Conservation (phyloP, 2,797 vertebrate species). For the Smutsia temminckii region DNA sequence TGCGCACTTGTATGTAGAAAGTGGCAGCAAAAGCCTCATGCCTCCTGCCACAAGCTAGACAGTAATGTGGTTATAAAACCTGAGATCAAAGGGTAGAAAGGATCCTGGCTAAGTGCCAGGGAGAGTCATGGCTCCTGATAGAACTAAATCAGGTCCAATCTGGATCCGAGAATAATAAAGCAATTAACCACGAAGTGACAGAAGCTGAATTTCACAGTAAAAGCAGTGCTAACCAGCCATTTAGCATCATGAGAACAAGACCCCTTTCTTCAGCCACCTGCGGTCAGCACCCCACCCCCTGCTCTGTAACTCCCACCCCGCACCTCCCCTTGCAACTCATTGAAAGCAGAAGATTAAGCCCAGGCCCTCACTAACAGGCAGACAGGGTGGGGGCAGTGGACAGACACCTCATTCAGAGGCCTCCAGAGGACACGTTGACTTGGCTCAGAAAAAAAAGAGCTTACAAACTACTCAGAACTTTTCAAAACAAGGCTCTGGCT, state of each 20-base stretch:
- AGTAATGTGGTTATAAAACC: conserved; percentile 67
- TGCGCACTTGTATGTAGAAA: conserved; percentile 4
- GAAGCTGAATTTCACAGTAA: conserved; percentile 78
- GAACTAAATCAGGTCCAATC: conserved; percentile 74
- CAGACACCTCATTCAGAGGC: conserved; percentile 58
- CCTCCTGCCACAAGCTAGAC: conserved; percentile 41
- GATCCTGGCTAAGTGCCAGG: conserved; percentile 70
- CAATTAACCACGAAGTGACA: conserved; percentile 72
- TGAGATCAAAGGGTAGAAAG: conserved; percentile 72
- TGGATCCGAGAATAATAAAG: conserved; percentile 65
- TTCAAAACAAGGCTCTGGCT: conserved; percentile 72
- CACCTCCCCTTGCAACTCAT: not conserved
- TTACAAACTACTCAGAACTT: conserved; percentile 77
- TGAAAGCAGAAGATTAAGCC: conserved; percentile 79
- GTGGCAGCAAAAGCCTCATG: not conserved
- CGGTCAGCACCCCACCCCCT: conserved; percentile 74
- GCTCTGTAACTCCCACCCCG: conserved; percentile 41
- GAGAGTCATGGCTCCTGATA: conserved; percentile 65
- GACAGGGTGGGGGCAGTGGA: conserved; percentile 65
- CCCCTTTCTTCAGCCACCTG: conserved; percentile 81
- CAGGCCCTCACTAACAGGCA: conserved; percentile 36
- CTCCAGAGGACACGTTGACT: conserved; percentile 68
- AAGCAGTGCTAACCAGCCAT: conserved; percentile 75
- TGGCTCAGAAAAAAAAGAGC: conserved; percentile 57
- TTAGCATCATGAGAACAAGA: conserved; percentile 76